Percentiles rank a stretch among this genome's conserved stretches.
phyloP scores from a whole-genome alignment of 2,888 invertebrate genomes.

The Cosmorhoe ocellata region DNA sequence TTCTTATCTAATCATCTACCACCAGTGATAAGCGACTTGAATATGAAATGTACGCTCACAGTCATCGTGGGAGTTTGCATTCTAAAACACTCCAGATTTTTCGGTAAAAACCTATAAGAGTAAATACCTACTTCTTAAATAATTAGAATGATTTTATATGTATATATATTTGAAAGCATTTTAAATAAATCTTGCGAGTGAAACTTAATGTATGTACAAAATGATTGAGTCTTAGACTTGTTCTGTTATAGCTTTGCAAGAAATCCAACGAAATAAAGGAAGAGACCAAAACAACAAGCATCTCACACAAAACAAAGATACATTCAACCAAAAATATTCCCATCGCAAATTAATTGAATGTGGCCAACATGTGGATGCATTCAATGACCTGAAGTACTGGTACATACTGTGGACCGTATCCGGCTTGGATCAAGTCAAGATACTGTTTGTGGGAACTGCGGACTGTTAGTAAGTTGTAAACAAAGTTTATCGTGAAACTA shows the following conservation, averaged over 20 bases:
- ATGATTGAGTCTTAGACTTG: too few species aligned
- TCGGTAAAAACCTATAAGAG: too few species aligned
- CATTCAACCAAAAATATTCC: slow-evolving; percentile 32
- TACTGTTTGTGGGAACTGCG: slow-evolving; percentile 11
- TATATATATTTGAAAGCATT: too few species aligned
- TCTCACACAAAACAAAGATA: slow-evolving; percentile 27
- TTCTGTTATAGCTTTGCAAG: background rate
- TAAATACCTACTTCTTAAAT: too few species aligned
- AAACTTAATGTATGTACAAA: too few species aligned
- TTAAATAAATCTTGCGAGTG: too few species aligned
- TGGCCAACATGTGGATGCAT: slow-evolving; percentile 32
- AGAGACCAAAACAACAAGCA: slow-evolving; percentile 5
- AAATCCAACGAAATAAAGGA: slow-evolving; percentile 9
- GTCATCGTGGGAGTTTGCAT: too few species aligned
- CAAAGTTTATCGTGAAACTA: slow-evolving; percentile 3
- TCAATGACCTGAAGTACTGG: slow-evolving; percentile 27
- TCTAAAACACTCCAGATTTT: too few species aligned
- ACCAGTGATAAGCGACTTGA: slow-evolving; percentile 10
- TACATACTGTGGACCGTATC: slow-evolving; percentile 8
- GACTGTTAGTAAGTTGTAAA: background rate
- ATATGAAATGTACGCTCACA: slow-evolving; percentile 5
- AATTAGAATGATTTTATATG: too few species aligned
- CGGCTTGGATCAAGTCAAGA: slow-evolving; percentile 15
- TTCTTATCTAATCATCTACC: slow-evolving; percentile 17
- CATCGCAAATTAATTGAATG: slow-evolving; percentile 35